Evolutionary conservation across 2,888 invertebrate genomes (phyloP).

Genomic region (Agrotis exclamationis): DNA sequence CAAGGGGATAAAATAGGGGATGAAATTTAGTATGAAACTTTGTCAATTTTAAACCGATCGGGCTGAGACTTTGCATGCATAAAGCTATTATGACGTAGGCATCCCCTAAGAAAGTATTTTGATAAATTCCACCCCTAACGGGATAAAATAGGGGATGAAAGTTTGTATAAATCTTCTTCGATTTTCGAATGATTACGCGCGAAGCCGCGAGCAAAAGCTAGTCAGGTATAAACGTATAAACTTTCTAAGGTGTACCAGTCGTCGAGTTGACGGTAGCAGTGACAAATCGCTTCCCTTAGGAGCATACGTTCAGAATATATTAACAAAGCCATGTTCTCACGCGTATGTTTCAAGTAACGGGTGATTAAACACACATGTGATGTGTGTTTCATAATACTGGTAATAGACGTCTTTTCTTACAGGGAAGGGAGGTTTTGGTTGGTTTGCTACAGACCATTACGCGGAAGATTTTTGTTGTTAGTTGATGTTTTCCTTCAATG

Average conservation of each 20-base stretch:
- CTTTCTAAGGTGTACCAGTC: slow-evolving; percentile 19
- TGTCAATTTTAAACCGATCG: too few relatives aligned
- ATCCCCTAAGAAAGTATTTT: too few relatives aligned
- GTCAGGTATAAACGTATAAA: slow-evolving; percentile 24
- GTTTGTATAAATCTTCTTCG: too few relatives aligned
- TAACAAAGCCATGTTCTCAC: slow-evolving; percentile 37
- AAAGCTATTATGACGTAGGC: too few relatives aligned
- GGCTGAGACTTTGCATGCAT: too few relatives aligned
- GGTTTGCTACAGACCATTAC: background rate
- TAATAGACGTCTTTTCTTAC: slow-evolving; percentile 14
- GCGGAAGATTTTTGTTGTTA: background rate
- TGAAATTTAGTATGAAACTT: too few relatives aligned
- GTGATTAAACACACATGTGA: slow-evolving; percentile 34
- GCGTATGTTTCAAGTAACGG: slow-evolving; percentile 30
- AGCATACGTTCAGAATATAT: slow-evolving; percentile 55
- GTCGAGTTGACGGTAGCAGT: slow-evolving; percentile 33
- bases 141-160: too few relatives aligned
- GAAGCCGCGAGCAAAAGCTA: too few relatives aligned
- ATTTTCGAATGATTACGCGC: too few relatives aligned
- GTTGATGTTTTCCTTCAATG: slow-evolving; percentile 8
- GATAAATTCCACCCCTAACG: too few relatives aligned
- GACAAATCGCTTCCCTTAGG: slow-evolving; percentile 47
- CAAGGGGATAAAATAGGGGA: too few relatives aligned
- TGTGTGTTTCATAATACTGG: slow-evolving; percentile 27
- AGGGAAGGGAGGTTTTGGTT: background rate